These are phyloP conservation scores for Bergia sp. DNA, from an alignment of 92 coral and sea anemone species.

Conservation along the genomic window DNA sequence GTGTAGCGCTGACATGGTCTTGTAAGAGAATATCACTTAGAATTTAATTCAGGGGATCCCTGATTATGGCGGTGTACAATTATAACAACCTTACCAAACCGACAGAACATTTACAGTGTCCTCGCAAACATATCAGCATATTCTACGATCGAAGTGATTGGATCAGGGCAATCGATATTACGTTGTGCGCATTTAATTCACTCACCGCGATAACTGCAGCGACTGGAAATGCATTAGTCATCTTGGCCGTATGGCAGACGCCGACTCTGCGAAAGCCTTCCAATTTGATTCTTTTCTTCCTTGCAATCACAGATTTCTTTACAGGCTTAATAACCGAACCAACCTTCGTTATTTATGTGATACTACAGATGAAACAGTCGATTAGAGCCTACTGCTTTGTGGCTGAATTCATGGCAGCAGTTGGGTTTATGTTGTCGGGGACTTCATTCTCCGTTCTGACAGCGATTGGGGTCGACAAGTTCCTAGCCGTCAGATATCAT, in stretches of 20 bases:
- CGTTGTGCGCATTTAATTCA: conserved; percentile 8
- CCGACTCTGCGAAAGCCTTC: conserved; percentile 51
- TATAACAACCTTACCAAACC: not conserved
- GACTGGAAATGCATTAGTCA: conserved; percentile 25
- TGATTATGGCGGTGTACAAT: not conserved
- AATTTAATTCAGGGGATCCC: not conserved
- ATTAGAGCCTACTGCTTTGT: conserved; percentile 22
- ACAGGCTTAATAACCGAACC: conserved; percentile 30
- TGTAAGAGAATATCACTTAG: not conserved
- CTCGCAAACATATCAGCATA: conserved; percentile 12
- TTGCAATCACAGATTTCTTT: conserved; percentile 44
- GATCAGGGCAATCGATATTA: conserved; percentile 24
- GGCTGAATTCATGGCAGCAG: conserved; percentile 36
- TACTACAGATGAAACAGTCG: conserved; percentile 23
- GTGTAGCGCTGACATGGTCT: not conserved
- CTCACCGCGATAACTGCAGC: conserved; percentile 20
- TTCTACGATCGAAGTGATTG: conserved; percentile 26
- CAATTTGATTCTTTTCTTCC: conserved; percentile 54
- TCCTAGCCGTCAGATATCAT: conserved; percentile 15
- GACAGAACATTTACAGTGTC: not conserved
- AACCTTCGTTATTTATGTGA: conserved; percentile 23
- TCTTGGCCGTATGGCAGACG: conserved; percentile 18
- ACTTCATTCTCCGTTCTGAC: conserved; percentile 38
- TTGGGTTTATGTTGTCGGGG: conserved; percentile 35
- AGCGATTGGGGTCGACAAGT: conserved; percentile 11